A percentile compares a stretch with the other conserved stretches of the same genome.
These are phyloP conservation scores for Exephanes ischioxanthus DNA, from an alignment of 2,888 invertebrate genomes.

Conservation along the genomic window DNA sequence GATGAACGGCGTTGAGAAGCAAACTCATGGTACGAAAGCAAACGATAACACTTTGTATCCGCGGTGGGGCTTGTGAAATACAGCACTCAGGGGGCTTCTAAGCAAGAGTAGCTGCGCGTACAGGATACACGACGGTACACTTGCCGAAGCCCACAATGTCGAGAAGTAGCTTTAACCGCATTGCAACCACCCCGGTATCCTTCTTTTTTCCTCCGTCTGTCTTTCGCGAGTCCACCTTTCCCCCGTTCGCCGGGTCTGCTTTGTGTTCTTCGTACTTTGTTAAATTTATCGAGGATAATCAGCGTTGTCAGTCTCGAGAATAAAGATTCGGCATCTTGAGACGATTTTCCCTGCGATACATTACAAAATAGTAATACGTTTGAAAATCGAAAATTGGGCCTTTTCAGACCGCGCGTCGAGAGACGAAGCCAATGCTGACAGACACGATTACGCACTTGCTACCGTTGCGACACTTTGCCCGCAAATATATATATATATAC, in stretches of 20 bases:
- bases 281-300: not conserved
- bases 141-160: slow-evolving; percentile 13
- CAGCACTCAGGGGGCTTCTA: slow-evolving; percentile 57
- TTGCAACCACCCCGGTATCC: slow-evolving; percentile 3
- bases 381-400: slow-evolving; percentile 7
- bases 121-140: slow-evolving; percentile 16
- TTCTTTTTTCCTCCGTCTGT: not conserved
- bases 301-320: too few relatives aligned
- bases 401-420: slow-evolving; percentile 29
- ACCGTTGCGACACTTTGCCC: slow-evolving; percentile 58
- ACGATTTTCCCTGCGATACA: too few relatives aligned
- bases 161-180: slow-evolving; percentile 25
- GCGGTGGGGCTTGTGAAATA: slow-evolving; percentile 46
- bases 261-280: not conserved
- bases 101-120: slow-evolving; percentile 29
- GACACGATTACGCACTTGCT: slow-evolving; percentile 49
- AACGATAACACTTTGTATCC: slow-evolving; percentile 35
- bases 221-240: not conserved
- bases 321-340: too few relatives aligned
- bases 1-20: not conserved
- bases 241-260: not conserved
- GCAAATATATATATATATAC: not conserved
- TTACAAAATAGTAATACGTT: not conserved
- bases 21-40: not conserved
- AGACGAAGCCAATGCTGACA: slow-evolving; percentile 14